These are phyloP conservation scores for Micromys minutus DNA, from an alignment of 2,113 vertebrate species.

Conservation along the genomic window DNA sequence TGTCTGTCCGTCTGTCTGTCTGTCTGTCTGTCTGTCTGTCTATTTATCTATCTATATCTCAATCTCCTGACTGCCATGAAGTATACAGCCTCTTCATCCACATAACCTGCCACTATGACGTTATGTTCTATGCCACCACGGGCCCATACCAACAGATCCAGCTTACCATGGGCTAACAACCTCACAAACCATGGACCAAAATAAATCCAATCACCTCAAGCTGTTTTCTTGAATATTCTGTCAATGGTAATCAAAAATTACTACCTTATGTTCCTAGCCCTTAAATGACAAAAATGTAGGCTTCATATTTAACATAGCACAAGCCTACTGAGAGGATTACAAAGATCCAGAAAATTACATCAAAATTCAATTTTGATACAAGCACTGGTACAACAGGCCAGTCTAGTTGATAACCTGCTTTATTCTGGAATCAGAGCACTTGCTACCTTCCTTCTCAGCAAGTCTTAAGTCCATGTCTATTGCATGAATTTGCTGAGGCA, in stretches of 20 bases:
- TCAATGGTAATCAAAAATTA: neutral
- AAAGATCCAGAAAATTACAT: constrained; percentile 43
- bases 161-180: neutral
- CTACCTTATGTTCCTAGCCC: neutral
- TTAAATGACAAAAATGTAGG: constrained; percentile 52
- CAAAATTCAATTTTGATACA: constrained; percentile 53
- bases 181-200: neutral
- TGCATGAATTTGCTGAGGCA: constrained; percentile 67
- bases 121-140: neutral
- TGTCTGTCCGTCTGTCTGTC: neutral
- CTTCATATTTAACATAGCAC: constrained; percentile 44
- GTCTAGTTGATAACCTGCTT: constrained; percentile 31
- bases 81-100: neutral
- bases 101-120: neutral
- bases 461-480: constrained; percentile 44
- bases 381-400: neutral
- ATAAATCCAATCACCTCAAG: neutral
- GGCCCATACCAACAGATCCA: neutral
- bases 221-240: neutral
- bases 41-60: too few relatives aligned
- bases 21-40: neutral
- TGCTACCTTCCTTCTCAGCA: neutral
- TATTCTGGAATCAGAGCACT: constrained; percentile 35
- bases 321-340: neutral
- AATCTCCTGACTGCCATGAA: neutral